Evolutionary conservation across 2,113 vertebrate genomes (phyloP).

Genomic region (Butorides virescens): DNA sequence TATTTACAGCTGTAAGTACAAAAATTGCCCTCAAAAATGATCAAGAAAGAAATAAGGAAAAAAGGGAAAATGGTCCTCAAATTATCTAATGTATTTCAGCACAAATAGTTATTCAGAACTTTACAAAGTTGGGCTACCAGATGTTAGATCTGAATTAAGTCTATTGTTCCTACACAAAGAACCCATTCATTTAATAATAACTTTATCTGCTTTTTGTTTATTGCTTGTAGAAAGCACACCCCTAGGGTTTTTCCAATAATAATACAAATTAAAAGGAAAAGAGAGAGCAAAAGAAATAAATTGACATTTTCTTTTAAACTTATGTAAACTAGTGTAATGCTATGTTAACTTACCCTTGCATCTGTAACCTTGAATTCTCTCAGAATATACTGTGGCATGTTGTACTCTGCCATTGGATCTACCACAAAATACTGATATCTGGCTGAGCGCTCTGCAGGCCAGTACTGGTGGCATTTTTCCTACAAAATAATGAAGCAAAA

Average conservation of each 20-base stretch:
- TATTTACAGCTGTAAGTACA: slow-evolving; percentile 61
- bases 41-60: background rate
- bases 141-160: slow-evolving; percentile 44
- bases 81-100: background rate
- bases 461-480: slow-evolving; percentile 99
- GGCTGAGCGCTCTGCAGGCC: slow-evolving; percentile 97
- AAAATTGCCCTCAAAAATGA: slow-evolving; percentile 36
- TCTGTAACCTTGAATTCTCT: slow-evolving; percentile 99
- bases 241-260: background rate
- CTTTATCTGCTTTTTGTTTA: background rate
- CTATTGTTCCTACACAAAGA: background rate
- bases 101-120: background rate
- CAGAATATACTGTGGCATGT: slow-evolving; percentile 99
- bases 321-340: background rate
- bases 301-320: background rate
- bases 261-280: background rate
- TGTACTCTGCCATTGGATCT: slow-evolving; percentile 99
- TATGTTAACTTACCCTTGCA: slow-evolving; percentile 87
- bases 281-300: background rate
- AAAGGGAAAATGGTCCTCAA: background rate
- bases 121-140: slow-evolving; percentile 8
- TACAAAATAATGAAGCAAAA: slow-evolving; percentile 49
- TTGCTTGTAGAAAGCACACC: background rate
- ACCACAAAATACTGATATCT: slow-evolving; percentile 99
- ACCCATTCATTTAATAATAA: background rate